A percentile compares a stretch with the other conserved stretches of the same genome.
Evolutionary conservation across 2,888 invertebrate species (phyloP).

Genomic region (Bembecia ichneumoniformis): DNA sequence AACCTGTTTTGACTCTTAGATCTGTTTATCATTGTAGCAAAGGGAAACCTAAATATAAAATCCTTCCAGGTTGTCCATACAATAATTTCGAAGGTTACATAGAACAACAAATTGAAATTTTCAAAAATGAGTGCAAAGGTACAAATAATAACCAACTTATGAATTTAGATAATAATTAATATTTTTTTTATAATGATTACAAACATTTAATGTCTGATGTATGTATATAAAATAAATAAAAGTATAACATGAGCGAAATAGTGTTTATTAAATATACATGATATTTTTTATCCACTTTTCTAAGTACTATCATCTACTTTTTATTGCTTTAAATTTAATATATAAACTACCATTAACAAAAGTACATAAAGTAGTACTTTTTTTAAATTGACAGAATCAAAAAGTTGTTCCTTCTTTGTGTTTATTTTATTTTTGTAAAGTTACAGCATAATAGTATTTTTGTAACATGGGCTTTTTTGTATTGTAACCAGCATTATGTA

Average conservation of each 20-base stretch:
- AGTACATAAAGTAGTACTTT: too few relatives aligned
- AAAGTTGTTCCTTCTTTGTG: too few relatives aligned
- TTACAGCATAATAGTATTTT: too few relatives aligned
- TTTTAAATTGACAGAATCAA: too few relatives aligned
- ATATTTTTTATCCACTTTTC: too few relatives aligned
- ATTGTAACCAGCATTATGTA: slow-evolving; percentile 3
- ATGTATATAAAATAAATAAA: background rate
- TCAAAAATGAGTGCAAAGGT: slow-evolving; percentile 59
- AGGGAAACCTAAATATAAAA: slow-evolving; percentile 57
- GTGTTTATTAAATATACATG: too few relatives aligned
- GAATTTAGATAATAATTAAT: slow-evolving; percentile 32
- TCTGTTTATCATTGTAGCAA: slow-evolving; percentile 71
- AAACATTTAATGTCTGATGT: background rate
- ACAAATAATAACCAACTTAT: slow-evolving; percentile 30
- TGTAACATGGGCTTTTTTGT: background rate
- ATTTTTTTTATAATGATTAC: slow-evolving; percentile 5
- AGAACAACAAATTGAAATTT: slow-evolving; percentile 60
- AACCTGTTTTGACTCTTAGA: slow-evolving; percentile 63
- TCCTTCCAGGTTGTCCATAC: slow-evolving; percentile 51
- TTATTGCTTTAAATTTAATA: too few relatives aligned
- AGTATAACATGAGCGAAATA: too few relatives aligned
- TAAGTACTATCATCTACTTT: too few relatives aligned
- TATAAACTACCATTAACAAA: too few relatives aligned
- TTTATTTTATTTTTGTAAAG: too few relatives aligned
- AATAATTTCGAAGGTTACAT: slow-evolving; percentile 61